These are phyloP conservation scores for Cetonia aurata DNA, from an alignment of 2,888 invertebrate species.

Conservation along the genomic window DNA sequence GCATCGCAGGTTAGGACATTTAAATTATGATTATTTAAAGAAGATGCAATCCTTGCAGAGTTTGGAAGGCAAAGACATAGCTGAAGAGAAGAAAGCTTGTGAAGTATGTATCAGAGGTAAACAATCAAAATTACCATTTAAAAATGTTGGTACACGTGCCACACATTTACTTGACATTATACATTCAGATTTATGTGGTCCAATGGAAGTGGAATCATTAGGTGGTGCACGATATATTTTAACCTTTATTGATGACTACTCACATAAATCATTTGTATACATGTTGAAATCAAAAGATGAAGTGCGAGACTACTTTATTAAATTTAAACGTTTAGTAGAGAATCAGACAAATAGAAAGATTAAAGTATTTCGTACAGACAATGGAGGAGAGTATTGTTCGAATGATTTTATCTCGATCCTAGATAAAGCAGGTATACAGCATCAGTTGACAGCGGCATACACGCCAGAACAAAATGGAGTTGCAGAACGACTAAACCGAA, in stretches of 20 bases:
- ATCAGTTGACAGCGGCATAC: too few species aligned
- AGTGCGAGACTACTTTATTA: constrained; percentile 46
- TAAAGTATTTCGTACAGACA: constrained; percentile 54
- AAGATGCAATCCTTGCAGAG: too few species aligned
- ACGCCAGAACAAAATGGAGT: constrained; percentile 62
- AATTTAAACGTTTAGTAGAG: constrained; percentile 51
- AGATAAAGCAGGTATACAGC: constrained; percentile 53
- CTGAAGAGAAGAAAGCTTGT: too few species aligned
- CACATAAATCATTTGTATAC: constrained; percentile 45
- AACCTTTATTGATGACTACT: constrained; percentile 52
- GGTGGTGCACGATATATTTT: constrained; percentile 34
- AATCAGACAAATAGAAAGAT: constrained; percentile 54
- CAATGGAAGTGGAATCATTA: constrained; percentile 35
- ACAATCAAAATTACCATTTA: constrained; percentile 22
- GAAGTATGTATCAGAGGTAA: constrained; percentile 18
- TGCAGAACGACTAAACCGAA: constrained; percentile 59
- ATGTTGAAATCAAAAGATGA: constrained; percentile 53
- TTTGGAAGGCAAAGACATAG: too few species aligned
- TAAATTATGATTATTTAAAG: too few species aligned
- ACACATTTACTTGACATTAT: constrained; percentile 7
- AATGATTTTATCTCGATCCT: constrained; percentile 50
- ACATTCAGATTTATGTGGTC: constrained; percentile 38
- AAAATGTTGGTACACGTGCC: constrained; percentile 5
- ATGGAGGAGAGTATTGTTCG: constrained; percentile 56
- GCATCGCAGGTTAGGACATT: too few species aligned